These are phyloP conservation scores for Ophion costatus DNA, from an alignment of 2,888 invertebrate genomes.

Conservation along the genomic window DNA sequence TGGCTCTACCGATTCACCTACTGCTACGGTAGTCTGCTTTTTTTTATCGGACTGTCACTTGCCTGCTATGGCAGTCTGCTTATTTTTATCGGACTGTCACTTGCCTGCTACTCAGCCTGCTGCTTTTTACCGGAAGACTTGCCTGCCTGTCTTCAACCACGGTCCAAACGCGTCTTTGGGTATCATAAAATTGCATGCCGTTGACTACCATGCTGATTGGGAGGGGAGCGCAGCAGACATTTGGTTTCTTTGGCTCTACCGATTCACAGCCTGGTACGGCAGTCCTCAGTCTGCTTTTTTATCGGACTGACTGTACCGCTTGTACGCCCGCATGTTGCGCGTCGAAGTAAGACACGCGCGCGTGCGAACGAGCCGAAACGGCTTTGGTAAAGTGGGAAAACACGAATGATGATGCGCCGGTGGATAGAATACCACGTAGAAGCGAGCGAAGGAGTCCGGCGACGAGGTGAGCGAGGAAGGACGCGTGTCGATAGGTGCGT, in stretches of 20 bases:
- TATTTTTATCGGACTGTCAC: no score
- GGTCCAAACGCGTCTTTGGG: background rate
- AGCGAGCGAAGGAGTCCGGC: slow-evolving; percentile 31
- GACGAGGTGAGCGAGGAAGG: slow-evolving; percentile 11
- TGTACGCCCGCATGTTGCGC: slow-evolving; percentile 65
- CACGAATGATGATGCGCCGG: slow-evolving; percentile 50
- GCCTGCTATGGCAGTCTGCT: no score
- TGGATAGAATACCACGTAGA: slow-evolving; percentile 10
- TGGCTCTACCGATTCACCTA: background rate
- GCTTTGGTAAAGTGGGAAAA: slow-evolving; percentile 49
- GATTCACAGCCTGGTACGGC: background rate
- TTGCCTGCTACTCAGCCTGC: background rate
- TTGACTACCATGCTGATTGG: slow-evolving; percentile 38
- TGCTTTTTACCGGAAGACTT: slow-evolving; percentile 8
- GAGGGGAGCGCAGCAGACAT: background rate
- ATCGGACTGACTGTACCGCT: slow-evolving; percentile 73
- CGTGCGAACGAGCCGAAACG: slow-evolving; percentile 60
- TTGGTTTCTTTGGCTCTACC: background rate
- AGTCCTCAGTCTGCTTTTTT: slow-evolving; percentile 46
- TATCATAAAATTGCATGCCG: slow-evolving; percentile 80
- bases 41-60: no score
- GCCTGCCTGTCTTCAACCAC: background rate
- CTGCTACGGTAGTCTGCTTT: no score
- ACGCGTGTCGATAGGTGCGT: slow-evolving; percentile 38
- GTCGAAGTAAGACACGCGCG: slow-evolving; percentile 61